A percentile compares a stretch with the other conserved stretches of the same genome.
phyloP scores from a whole-genome alignment of 1,140 invertebrate species.

The Drosophila miranda region DNA sequence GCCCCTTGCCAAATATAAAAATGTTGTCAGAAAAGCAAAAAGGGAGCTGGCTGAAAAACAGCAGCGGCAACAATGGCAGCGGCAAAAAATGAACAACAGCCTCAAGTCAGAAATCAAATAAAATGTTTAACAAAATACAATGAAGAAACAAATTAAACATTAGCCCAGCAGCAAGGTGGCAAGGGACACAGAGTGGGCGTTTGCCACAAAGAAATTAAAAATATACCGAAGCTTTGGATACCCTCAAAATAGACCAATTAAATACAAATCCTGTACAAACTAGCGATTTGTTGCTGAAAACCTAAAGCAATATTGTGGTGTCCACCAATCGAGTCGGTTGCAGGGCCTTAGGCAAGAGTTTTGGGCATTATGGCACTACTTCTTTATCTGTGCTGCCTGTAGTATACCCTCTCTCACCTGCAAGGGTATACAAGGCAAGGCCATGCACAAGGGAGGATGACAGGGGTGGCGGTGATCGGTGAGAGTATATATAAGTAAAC shows the following conservation, averaged over 20 bases:
- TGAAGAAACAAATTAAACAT: constrained; percentile 71
- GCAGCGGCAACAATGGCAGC: not conserved
- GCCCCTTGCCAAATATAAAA: constrained; percentile 68
- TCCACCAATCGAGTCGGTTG: too few relatives aligned
- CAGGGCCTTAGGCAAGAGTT: too few relatives aligned
- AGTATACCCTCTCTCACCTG: too few relatives aligned
- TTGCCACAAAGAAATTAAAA: constrained; percentile 13
- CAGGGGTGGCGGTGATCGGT: not conserved
- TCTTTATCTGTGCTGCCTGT: too few relatives aligned
- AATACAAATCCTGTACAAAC: too few relatives aligned
- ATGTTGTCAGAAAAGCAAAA: constrained; percentile 43
- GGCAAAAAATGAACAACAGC: not conserved
- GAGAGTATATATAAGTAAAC: constrained; percentile 66
- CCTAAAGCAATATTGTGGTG: too few relatives aligned
- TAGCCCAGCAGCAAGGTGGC: constrained; percentile 34
- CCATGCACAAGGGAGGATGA: too few relatives aligned
- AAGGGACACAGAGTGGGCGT: not conserved
- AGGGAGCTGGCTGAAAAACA: not conserved
- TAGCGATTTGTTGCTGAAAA: too few relatives aligned
- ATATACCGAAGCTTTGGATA: constrained; percentile 14
- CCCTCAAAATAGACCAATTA: too few relatives aligned
- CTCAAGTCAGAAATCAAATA: constrained; percentile 71
- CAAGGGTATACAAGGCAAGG: too few relatives aligned
- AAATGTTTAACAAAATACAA: constrained; percentile 77
- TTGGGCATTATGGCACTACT: too few relatives aligned